Base-by-base conservation (phyloP, 2,113 vertebrate species). In the Cololabis saira region DNA sequence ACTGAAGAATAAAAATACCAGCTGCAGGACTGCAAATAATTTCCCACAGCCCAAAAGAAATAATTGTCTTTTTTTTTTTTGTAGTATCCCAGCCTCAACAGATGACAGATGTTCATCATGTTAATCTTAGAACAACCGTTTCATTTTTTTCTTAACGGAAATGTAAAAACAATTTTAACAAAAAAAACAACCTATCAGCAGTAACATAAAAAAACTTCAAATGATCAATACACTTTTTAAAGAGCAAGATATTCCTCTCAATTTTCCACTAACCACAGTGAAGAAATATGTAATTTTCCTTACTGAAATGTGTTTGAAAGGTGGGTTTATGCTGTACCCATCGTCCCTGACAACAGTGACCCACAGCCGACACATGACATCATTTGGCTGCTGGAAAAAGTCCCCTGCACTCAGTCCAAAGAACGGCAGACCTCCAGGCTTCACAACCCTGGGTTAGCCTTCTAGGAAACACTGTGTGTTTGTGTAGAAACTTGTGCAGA, bases 321-420 rank as follows among this genome's bases (percentile, higher is more conserved):
- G 74, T 41, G 55, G 45, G 54, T 85, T 83, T 78, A 74, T 61
- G 62, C 67, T 54, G 52, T 78, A 90, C 82, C 83, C 81, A 83
- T 87, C 30, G 78, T 56, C 83, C 83, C 60, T 87, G 75, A 83
- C 86, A 77, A 89, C 81, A 76, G 78, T 80, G 78, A 89, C 83
- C 86, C 60, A 51, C 15, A 65, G 57, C 50, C 76, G 74, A 67
- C 73, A 74, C 54, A 61, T 87, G 83, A 91, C 88, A 89, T 90
- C 88, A 91, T 74, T 24, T 24, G 27, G 54, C 43, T 82, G 76
- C 78, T 61, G 67, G 76, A 82, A 78, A 89, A 91, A 87, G 81
- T 80, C 77, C 86, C 83, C 71, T 11, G 4, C 75, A 71, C 70
- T 56, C 65, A 81, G 67, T 55, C 81, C 84, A 78, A 81, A 84